Evolutionary conservation across 2,888 invertebrate genomes (phyloP).

Genomic region (Zygothrica quintamaculata): DNA sequence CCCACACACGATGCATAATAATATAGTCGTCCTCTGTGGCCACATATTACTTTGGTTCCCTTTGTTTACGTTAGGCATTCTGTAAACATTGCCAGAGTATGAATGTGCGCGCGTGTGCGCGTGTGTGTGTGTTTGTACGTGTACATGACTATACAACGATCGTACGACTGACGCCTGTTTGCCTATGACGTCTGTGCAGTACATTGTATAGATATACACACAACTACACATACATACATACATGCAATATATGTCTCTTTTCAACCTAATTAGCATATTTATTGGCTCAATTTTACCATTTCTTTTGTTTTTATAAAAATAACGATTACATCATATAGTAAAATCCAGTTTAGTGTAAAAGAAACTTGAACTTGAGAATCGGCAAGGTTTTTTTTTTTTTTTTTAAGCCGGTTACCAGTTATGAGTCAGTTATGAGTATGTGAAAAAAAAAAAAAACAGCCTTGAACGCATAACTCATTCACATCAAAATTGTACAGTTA

Average conservation of each 20-base stretch:
- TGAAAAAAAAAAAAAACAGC: slow-evolving; percentile 10
- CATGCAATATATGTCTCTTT: neutral
- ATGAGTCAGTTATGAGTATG: slow-evolving; percentile 38
- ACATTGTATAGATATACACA: neutral
- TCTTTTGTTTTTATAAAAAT: slow-evolving; percentile 26
- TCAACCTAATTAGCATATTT: slow-evolving; percentile 38
- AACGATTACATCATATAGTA: slow-evolving; percentile 44
- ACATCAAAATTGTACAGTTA: slow-evolving; percentile 5
- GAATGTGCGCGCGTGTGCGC: neutral
- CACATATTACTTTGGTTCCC: slow-evolving; percentile 1
- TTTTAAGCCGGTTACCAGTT: slow-evolving; percentile 41
- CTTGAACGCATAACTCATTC: slow-evolving; percentile 27
- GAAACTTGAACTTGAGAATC: slow-evolving; percentile 54
- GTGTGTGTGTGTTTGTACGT: slow-evolving; percentile 3
- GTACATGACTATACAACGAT: slow-evolving; percentile 27
- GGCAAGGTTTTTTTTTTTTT: too few species aligned
- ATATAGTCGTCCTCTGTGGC: neutral
- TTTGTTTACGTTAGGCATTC: slow-evolving; percentile 41
- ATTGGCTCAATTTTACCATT: slow-evolving; percentile 24
- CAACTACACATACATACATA: too few species aligned
- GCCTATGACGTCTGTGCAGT: slow-evolving; percentile 48
- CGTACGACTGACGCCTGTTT: slow-evolving; percentile 36
- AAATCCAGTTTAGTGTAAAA: slow-evolving; percentile 44
- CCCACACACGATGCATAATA: slow-evolving; percentile 13
- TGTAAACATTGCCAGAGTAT: neutral